Conservation (phyloP, 2,113 vertebrate genomes). For the Chlorocebus sabaeus region DNA sequence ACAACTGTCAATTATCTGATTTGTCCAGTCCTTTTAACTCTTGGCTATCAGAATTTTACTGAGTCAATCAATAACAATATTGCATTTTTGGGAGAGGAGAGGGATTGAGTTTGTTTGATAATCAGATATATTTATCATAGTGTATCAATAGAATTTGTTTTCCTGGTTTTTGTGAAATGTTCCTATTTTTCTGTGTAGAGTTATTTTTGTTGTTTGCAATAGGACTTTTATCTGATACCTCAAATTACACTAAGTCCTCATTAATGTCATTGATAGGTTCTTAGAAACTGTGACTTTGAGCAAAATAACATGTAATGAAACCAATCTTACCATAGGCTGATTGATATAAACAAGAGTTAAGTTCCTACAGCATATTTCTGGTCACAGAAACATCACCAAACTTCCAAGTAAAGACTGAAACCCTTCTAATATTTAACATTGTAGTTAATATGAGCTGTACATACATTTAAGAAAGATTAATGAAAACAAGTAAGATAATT, state of each 20-base stretch:
- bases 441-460: background rate
- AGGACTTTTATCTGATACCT: background rate
- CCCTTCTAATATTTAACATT: background rate
- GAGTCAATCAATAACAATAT: slow-evolving; percentile 10
- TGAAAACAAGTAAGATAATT: background rate
- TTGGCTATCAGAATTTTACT: background rate
- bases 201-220: background rate
- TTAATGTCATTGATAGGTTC: background rate
- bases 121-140: background rate
- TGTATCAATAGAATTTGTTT: background rate
- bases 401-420: background rate
- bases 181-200: background rate
- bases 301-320: background rate
- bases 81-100: background rate
- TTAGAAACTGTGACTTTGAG: background rate
- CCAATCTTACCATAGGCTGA: background rate
- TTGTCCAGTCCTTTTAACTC: slow-evolving; percentile 34
- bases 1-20: slow-evolving; percentile 45
- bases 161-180: background rate
- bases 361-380: background rate
- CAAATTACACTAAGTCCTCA: background rate
- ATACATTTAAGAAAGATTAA: background rate
- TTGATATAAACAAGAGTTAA: background rate
- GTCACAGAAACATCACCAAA: background rate
- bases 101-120: background rate